These are phyloP conservation scores for Sinosuthora webbiana DNA, from an alignment of 2,113 vertebrate species.

Conservation along the genomic window DNA sequence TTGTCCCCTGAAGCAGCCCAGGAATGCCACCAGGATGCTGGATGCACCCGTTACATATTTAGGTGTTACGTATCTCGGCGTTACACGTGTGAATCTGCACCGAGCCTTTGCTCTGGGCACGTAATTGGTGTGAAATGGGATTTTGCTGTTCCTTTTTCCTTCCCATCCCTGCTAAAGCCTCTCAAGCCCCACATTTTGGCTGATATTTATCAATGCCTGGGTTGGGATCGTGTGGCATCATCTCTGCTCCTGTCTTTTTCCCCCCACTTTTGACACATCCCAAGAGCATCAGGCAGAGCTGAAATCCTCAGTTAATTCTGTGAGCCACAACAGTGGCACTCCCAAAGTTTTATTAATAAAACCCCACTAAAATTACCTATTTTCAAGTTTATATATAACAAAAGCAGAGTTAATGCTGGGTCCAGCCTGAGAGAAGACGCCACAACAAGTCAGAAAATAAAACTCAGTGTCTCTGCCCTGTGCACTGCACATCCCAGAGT, in stretches of 20 bases:
- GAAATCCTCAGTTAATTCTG: not conserved
- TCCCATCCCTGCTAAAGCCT: not conserved
- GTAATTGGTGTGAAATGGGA: not conserved
- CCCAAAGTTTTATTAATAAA: not conserved
- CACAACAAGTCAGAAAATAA: not conserved
- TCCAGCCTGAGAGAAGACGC: not conserved
- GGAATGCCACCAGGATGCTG: not conserved
- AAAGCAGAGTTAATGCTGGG: not conserved
- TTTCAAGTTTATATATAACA: not conserved
- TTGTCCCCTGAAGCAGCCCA: not conserved
- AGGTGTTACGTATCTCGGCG: rapidly evolving
- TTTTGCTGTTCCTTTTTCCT: not conserved
- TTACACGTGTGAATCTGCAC: not conserved
- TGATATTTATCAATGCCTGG: rapidly evolving
- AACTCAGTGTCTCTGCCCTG: not conserved
- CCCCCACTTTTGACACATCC: not conserved
- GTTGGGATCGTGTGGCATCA: rapidly evolving
- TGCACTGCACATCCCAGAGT: not conserved
- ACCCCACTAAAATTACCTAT: rapidly evolving
- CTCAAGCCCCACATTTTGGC: not conserved
- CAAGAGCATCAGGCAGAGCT: not conserved
- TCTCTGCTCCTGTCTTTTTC: not conserved
- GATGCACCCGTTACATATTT: rapidly evolving
- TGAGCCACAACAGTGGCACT: rapidly evolving
- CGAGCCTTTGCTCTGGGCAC: not conserved